Base-by-base conservation (phyloP, 2,797 vertebrate species). In the Parotocinclus haroldoi region DNA sequence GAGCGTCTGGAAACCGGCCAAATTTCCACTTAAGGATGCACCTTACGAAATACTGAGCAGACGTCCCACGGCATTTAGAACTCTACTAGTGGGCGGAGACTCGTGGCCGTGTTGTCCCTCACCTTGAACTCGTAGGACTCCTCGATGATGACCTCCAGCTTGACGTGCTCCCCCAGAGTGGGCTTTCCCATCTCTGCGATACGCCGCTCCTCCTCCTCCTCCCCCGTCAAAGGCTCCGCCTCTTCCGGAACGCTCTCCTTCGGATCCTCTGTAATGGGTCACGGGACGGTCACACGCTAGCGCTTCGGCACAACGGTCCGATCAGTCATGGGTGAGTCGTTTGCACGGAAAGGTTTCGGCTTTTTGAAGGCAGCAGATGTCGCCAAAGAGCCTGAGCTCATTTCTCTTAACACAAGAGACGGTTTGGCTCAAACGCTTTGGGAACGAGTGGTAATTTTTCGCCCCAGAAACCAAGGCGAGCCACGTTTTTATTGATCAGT, bases 121-220 rank as follows among this genome's bases (percentile, higher is more conserved):
- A 98, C 96, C 94, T 99, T 99, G 85, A 99, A 99, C 81, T 98
- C 96, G 0, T 99, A 99, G 17, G 96, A 99, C 58, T 99, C 96
- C 80, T 99, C 96, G 39, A 99, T 99, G 89, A 99, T 92, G 81
- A 99, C 78, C 84, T 99, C 96, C 10, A 99, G 88, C 70, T 92
- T 98, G 76, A 91, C 90, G 62, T 99, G 95, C 70, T 99, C 96
- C 16, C 96, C 96, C 64, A 99, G 89, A 68, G 93, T 88, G 4
- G 96, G 96, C 10, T 95, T 93, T 5, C 96, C 96, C 95, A 99
- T 90, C 76, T 99, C 96, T 0, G 96, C 96, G 0, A 99, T 95
- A 67, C 95, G 93, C 0, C 89, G 88, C 40, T 98, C 93, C 52
- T 98, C 95, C 54, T 98, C 95, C 14, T 96, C 94, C 74, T 93